Base-by-base conservation (phyloP, 2,797 vertebrate genomes). In the Pygocentrus nattereri region DNA sequence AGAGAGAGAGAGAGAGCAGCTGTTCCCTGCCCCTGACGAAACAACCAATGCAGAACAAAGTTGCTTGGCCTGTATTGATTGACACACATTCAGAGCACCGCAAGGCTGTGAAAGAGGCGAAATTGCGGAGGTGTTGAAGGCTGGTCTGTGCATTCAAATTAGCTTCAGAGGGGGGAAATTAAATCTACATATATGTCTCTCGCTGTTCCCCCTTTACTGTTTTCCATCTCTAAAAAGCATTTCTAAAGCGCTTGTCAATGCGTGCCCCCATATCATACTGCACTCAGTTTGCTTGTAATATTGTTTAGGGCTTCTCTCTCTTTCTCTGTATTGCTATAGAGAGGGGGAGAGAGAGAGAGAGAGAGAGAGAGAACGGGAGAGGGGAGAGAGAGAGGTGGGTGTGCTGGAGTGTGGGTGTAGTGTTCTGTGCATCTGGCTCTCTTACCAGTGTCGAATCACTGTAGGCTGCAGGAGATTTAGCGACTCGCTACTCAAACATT, bases 71-170 rank as follows among this genome's bases (percentile, higher is more conserved):
- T 0, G 3, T 82, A 84, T 89, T 74, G 85, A 86, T 77, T 87
- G 83, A 84, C 86, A 85, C 76, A 83, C 82, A 84, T 87, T 86
- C 73, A 81, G 52, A 50, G 16, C 49, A 50, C 38, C 65, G 64
- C 62, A 71, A 84, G 61, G 79, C 58, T 61, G 70, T 68, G 78
- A 67, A 65, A 78, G 72, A 44, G 78, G 56, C 34, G 34, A 27
- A 75, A 76, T 74, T 58, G 13, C 69, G 84, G 81, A 77, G 71
- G 79, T 79, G 81, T 65, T 50, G 67, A 72, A 27, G 16, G 58
- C 65, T 76, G 44, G 68, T 74, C 80, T 81, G 52, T 80, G 80
- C 80, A 76, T 83, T 71, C 64, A 70, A 59, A 81, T 83, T 64
- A 73, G 75, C 38, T 77, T 71, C 31, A 38, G 54, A 15, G 25